Conservation (phyloP, 2,797 vertebrate genomes). For the Echeneis naucrates region DNA sequence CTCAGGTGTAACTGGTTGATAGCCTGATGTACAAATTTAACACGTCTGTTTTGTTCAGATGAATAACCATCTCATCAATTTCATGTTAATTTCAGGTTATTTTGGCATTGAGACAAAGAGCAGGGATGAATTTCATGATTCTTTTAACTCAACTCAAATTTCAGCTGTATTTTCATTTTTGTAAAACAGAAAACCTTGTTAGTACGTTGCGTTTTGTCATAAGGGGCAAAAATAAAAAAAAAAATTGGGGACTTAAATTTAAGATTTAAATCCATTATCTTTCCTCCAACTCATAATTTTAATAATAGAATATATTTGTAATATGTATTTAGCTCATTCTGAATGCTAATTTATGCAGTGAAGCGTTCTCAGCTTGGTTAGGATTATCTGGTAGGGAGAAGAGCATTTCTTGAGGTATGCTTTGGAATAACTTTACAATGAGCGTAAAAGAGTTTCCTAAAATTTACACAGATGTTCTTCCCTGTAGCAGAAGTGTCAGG, state of each 20-base stretch:
- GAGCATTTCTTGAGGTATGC: background rate
- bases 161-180: background rate
- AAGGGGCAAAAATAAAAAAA: no score
- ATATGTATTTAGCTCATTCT: background rate
- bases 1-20: conserved; percentile 4
- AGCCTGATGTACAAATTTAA: conserved; percentile 44
- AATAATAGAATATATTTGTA: background rate
- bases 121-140: background rate
- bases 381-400: background rate
- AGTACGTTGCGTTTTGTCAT: background rate
- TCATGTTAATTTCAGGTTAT: background rate
- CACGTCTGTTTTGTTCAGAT: conserved; percentile 22
- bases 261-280: background rate
- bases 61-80: background rate
- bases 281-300: background rate
- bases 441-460: no score
- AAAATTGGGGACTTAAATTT: background rate
- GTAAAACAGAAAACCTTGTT: background rate
- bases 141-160: no score
- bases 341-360: background rate
- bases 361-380: background rate
- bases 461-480: no score
- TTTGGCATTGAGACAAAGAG: background rate
- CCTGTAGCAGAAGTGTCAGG: no score
- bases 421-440: background rate